Evolutionary conservation across 2,797 vertebrate genomes (phyloP).

Genomic region (Crenichthys baileyi): DNA sequence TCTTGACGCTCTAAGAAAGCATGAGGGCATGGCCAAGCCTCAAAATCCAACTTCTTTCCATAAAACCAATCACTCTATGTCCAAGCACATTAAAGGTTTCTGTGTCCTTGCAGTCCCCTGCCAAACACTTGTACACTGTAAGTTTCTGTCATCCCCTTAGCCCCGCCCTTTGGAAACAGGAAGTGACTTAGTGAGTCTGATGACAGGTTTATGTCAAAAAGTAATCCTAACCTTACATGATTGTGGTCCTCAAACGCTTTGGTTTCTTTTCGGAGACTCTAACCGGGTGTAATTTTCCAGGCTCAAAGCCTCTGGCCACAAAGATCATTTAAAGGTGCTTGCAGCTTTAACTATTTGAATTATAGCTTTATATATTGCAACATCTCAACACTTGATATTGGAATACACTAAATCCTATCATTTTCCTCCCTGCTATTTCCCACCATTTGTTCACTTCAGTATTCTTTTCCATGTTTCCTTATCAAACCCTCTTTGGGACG

Average conservation of each 20-base stretch:
- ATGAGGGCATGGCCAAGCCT: background rate
- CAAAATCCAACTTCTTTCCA: background rate
- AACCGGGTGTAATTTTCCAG: background rate
- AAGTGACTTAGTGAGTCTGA: no score
- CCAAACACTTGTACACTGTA: background rate
- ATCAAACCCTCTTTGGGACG: constrained; percentile 83
- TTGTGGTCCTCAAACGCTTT: background rate
- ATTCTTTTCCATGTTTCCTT: constrained; percentile 74
- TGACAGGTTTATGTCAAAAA: no score
- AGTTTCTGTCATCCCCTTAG: no score
- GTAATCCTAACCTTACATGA: background rate
- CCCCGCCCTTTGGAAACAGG: no score
- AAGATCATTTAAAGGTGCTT: background rate
- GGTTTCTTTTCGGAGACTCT: background rate
- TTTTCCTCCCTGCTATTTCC: constrained; percentile 44
- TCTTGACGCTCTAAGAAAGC: background rate
- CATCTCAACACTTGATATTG: constrained; percentile 21
- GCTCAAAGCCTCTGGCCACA: background rate
- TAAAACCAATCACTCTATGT: background rate
- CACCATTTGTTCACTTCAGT: constrained; percentile 56
- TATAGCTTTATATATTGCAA: background rate
- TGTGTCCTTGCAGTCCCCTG: background rate
- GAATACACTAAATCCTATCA: constrained; percentile 41
- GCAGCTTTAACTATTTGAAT: background rate
- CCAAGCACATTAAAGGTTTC: background rate